These are phyloP conservation scores for Eilema depressum DNA, from an alignment of 2,888 invertebrate genomes.

Conservation along the genomic window DNA sequence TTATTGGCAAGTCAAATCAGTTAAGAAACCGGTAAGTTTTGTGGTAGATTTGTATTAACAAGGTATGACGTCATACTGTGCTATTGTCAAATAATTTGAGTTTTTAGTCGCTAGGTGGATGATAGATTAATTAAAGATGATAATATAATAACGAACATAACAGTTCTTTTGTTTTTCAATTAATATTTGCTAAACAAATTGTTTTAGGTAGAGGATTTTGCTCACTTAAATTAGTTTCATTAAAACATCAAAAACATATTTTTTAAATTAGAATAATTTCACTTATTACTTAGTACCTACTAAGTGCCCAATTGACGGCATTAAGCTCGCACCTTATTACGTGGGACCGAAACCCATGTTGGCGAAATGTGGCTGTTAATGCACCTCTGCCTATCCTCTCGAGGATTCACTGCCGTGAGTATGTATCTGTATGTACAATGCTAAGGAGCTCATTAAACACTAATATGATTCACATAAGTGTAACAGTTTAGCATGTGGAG, in stretches of 20 bases:
- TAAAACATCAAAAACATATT: neutral
- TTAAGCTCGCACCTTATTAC: too few species aligned
- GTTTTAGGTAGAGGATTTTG: too few species aligned
- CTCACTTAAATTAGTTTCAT: neutral
- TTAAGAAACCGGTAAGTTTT: neutral
- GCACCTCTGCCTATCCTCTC: too few species aligned
- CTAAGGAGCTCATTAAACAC: neutral
- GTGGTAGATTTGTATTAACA: neutral
- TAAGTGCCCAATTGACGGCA: too few species aligned
- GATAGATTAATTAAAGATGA: neutral
- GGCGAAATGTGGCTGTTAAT: too few species aligned
- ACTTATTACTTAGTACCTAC: too few species aligned
- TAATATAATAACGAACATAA: neutral
- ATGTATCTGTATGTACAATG: too few species aligned
- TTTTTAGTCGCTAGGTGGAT: neutral
- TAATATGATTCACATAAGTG: slow-evolving; percentile 3
- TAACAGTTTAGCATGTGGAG: neutral
- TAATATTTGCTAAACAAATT: too few species aligned
- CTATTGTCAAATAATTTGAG: neutral
- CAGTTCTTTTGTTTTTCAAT: neutral
- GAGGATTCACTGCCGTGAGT: too few species aligned
- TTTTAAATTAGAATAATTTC: neutral
- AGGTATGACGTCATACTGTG: neutral
- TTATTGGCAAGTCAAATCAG: neutral
- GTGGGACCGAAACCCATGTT: too few species aligned